These are phyloP conservation scores for Rhinopomastus cyanomelas DNA, from an alignment of 2,113 vertebrate genomes.

Conservation along the genomic window DNA sequence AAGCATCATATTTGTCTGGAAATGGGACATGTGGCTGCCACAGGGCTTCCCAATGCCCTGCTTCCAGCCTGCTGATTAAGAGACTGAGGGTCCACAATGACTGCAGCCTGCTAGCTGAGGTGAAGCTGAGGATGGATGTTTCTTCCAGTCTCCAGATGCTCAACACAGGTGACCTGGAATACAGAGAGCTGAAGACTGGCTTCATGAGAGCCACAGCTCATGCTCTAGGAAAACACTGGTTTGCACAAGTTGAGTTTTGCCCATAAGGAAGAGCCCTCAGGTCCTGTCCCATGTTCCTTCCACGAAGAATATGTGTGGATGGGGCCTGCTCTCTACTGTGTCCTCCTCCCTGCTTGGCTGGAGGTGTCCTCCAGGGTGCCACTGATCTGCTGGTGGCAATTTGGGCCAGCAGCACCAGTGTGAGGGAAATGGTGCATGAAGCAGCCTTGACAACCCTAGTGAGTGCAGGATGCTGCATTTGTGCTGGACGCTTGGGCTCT, in stretches of 20 bases:
- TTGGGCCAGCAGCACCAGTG: not conserved
- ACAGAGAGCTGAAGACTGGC: not conserved
- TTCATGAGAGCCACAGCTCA: not conserved
- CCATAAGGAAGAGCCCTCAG: not conserved
- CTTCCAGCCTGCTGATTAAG: not conserved
- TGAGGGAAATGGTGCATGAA: accelerated
- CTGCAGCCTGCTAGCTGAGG: not conserved
- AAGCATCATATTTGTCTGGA: not conserved
- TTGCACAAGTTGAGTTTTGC: not conserved
- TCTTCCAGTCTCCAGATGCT: not conserved
- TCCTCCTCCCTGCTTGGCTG: accelerated
- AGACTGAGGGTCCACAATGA: not conserved
- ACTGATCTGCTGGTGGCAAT: accelerated
- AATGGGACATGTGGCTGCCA: not conserved
- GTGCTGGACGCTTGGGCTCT: not conserved
- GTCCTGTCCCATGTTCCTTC: accelerated
- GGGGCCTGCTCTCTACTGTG: accelerated
- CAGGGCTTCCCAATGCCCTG: not conserved
- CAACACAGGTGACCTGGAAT: not conserved
- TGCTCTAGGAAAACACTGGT: not conserved
- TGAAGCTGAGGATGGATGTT: not conserved
- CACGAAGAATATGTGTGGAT: accelerated
- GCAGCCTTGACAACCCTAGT: not conserved
- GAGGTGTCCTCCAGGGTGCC: not conserved
- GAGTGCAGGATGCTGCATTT: accelerated